Percentiles rank a stretch among this genome's conserved stretches.
Conservation (phyloP, 2,113 vertebrate species). For the Scortum barcoo region DNA sequence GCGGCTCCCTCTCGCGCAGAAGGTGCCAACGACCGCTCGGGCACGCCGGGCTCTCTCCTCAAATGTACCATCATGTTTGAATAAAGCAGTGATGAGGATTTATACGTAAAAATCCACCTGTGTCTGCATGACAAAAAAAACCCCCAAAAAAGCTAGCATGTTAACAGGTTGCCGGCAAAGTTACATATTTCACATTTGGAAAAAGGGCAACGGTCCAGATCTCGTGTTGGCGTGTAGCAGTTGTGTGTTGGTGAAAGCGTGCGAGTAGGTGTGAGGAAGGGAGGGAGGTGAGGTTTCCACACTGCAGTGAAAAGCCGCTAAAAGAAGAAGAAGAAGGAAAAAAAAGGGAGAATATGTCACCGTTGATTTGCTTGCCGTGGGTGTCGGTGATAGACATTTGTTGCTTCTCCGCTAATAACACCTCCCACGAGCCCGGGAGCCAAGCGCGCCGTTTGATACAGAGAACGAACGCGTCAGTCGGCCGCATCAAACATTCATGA, state of each 20-base stretch:
- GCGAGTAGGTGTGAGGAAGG: conserved; percentile 13
- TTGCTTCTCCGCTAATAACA: conserved; percentile 44
- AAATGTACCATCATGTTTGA: neutral
- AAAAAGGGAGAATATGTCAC: conserved; percentile 38
- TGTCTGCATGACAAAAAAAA: neutral
- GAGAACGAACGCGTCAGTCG: conserved; percentile 26
- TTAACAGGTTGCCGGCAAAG: neutral
- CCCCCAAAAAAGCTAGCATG: neutral
- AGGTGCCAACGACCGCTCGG: neutral
- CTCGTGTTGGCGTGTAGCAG: neutral
- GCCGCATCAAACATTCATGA: conserved; percentile 13
- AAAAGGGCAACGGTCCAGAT: neutral
- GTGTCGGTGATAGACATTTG: conserved; percentile 38
- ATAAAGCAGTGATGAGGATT: neutral
- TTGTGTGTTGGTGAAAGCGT: conserved; percentile 22
- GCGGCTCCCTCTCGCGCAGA: neutral
- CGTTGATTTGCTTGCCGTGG: conserved; percentile 39
- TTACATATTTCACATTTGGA: neutral
- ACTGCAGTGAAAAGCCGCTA: conserved; percentile 20
- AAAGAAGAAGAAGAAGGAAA: conserved; percentile 35
- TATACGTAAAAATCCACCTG: neutral
- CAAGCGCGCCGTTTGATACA: neutral
- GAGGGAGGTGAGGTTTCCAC: conserved; percentile 8
- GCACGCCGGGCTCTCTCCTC: neutral
- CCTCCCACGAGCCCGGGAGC: conserved; percentile 24